Base-by-base conservation (phyloP, 2,797 vertebrate species). In the Ptychadena robeensis region DNA sequence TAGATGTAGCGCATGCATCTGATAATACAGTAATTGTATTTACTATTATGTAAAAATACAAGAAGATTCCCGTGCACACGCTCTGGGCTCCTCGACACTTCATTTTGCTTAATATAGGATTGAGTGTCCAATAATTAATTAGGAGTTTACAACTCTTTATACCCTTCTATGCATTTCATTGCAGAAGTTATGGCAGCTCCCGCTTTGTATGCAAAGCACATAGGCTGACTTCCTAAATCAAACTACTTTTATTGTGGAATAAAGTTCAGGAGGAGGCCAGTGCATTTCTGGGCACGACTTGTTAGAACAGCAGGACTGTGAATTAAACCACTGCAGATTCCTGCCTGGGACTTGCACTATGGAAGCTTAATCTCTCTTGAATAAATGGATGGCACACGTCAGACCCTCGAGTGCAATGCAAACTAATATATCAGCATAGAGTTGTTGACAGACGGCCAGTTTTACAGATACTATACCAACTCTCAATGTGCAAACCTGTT, bases 251-350 rank as follows among this genome's bases (percentile, higher is more conserved):
- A 85, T 85, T 81, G 83, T 70, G 72, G 83, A 85, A 85, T 85
- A 85, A 85, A 85, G 83, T 85, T 85, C 83, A 85, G 71, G 67
- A 76, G 73, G 78, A 85, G 83, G 83, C 83, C 83, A 85, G 75
- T 85, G 81, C 77, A 80, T 85, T 85, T 80, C 78, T 85, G 82
- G 82, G 82, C 82, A 85, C 40, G 71, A 68, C 78, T 76, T 71
- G 78, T 75, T 81, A 85, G 79, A 80, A 85, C 72, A 80, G 72
- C 78, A 76, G 78, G 72, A 25, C 72, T 81, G 83, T 85, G 83
- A 85, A 85, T 81, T 85, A 85, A 85, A 80, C 75, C 78, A 70
- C 78, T 85, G 72, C 73, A 80, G 65, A 80, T 85, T 79, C 66
- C 66, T 80, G 72, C 57, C 57, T 64, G 73, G 72, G 72, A 80